Evolutionary conservation across 2,113 vertebrate genomes (phyloP), one percentile per base, ranked within the genome.

Genomic region (Brachypteracias leptosomus): DNA sequence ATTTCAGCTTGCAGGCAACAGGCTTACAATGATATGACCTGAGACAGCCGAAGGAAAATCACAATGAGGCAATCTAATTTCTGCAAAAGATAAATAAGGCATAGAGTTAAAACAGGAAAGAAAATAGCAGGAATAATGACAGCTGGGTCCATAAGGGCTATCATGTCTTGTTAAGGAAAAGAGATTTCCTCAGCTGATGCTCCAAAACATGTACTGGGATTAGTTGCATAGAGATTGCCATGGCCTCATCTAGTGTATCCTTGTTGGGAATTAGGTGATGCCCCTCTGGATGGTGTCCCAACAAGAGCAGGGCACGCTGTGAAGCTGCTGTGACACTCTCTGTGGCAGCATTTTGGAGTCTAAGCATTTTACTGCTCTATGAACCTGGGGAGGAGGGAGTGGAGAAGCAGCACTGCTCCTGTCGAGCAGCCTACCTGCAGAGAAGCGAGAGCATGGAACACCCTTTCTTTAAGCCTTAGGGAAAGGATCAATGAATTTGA

Each of bases 371-470:
- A 46, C 20, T 33, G 1, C 7, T 25, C 19, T 26, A 38, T 40
- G 40, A 49, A 31, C 54, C 46, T 47, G 10, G 26, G 58, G 25
- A 76, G 54, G 21, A 67, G 21, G n/a, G 63, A 54, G 42, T 3
- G 1, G 62, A 77, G 71, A 40, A 67, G 52, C n/a, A 62, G 31
- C 1, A 0, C 25, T 84, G 54, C 28, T 63, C 14, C 33, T 24
- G 22, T 28, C 0, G 0, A 76, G n/a, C 59, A 38, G 29, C n/a
- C 9, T 61, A 22, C 4, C 26, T 14, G 16, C n/a, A 52, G 31
- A 67, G 35, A 73, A 40, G 26, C 26, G 28, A 17, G 51, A n/a
- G 61, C 25, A n/a, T 35, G 44, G 17, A 55, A 62, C 7, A 22
- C 2, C 9, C 26, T 84, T 47, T n/a, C 21, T 65, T 74, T 16